A percentile compares a stretch with the other conserved stretches of the same genome.
These are phyloP conservation scores for Thecophora atra DNA, from an alignment of 2,888 invertebrate species.

Conservation along the genomic window DNA sequence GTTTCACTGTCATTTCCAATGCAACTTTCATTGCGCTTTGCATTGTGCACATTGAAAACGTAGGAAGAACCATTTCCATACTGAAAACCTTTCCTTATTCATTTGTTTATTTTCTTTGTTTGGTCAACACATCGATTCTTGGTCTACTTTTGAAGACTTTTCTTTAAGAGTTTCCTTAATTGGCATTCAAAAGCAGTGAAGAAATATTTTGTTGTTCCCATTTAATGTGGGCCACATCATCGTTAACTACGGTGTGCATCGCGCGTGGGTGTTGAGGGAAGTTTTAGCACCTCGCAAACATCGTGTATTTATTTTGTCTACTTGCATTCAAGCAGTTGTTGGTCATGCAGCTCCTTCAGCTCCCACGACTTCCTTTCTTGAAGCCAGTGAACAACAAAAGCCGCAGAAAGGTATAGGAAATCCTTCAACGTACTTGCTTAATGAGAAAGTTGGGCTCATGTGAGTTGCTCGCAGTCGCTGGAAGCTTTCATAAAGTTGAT, in stretches of 20 bases:
- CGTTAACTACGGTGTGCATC: neutral
- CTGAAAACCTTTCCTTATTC: too few relatives aligned
- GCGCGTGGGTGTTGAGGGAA: slow-evolving; percentile 27
- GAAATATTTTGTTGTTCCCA: neutral
- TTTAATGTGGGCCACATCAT: neutral
- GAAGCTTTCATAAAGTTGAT: neutral
- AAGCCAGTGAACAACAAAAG: neutral
- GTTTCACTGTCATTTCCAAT: too few relatives aligned
- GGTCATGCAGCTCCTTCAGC: slow-evolving; percentile 19
- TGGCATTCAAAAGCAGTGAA: too few relatives aligned
- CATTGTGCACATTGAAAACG: too few relatives aligned
- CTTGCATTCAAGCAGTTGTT: neutral
- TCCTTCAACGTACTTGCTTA: slow-evolving; percentile 7
- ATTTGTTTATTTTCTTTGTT: too few relatives aligned
- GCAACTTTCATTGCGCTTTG: too few relatives aligned
- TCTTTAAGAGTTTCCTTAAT: too few relatives aligned
- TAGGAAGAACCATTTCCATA: too few relatives aligned
- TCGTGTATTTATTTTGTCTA: slow-evolving; percentile 10
- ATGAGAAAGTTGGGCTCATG: slow-evolving; percentile 24
- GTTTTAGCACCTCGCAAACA: slow-evolving; percentile 1
- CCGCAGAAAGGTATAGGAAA: neutral
- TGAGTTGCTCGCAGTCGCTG: neutral
- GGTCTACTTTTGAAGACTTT: too few relatives aligned
- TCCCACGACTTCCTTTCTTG: slow-evolving; percentile 28
- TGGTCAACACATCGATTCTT: too few relatives aligned